Conservation (phyloP, 2,888 invertebrate genomes). For the Ochropacha duplaris region DNA sequence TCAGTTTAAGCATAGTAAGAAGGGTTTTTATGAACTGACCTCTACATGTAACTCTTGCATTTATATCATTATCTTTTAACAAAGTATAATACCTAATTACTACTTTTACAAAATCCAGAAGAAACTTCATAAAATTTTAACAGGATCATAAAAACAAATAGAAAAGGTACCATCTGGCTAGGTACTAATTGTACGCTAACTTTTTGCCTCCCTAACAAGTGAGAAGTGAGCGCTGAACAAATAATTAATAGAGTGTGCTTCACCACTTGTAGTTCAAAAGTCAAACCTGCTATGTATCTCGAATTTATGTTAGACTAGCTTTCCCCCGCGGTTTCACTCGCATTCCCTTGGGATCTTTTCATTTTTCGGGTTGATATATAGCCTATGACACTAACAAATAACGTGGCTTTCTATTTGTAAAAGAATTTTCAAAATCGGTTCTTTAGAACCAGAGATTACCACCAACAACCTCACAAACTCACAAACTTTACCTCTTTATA, state of each 20-base stretch:
- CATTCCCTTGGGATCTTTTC: too few relatives aligned
- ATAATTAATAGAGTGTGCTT: constrained; percentile 32
- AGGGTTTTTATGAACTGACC: too few relatives aligned
- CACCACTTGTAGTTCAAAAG: constrained; percentile 15
- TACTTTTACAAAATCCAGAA: background rate
- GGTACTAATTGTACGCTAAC: constrained; percentile 14
- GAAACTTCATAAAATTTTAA: background rate
- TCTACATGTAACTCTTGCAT: too few relatives aligned
- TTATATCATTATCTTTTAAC: background rate
- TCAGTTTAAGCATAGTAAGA: too few relatives aligned
- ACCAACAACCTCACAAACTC: too few relatives aligned
- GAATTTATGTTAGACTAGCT: background rate
- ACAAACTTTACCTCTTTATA: too few relatives aligned
- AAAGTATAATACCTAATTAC: background rate
- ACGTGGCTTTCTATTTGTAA: too few relatives aligned
- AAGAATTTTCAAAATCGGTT: too few relatives aligned
- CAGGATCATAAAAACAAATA: constrained; percentile 3
- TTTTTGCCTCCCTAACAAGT: constrained; percentile 22
- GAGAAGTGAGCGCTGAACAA: constrained; percentile 15
- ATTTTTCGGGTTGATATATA: too few relatives aligned
- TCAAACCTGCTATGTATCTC: constrained; percentile 8
- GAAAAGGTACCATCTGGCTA: constrained; percentile 7
- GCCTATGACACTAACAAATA: too few relatives aligned
- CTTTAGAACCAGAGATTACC: too few relatives aligned
- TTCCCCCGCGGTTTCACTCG: too few relatives aligned